Evolutionary conservation across 2,113 vertebrate genomes (phyloP), one percentile per base, ranked within the genome.

Genomic region (Sisor rabdophorus): DNA sequence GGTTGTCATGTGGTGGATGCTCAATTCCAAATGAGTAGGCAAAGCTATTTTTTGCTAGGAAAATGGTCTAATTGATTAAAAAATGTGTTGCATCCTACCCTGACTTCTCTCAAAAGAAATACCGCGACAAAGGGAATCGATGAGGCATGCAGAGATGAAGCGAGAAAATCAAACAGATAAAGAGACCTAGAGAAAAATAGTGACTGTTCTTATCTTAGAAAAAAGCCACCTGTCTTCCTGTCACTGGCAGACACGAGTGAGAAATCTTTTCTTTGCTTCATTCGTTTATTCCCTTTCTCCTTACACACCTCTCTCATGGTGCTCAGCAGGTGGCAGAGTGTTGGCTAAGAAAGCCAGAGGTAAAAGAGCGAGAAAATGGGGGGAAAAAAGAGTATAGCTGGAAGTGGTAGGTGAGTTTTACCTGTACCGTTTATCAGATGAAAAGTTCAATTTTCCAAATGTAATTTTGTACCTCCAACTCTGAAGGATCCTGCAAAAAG

Each of bases 161-260:
- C 26, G 15, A 75, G 48, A 64, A 73, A 30, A 53, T 13, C 13
- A 67, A 55, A 74, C 56, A 26, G 56, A 50, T 40, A 47, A 55
- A 71, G 63, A 70, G 68, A 40, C 56, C 52, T 22, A 5, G 60
- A 53, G 74, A 84, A 77, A 80, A 77, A 77, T 76, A 74, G 71
- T 9, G 30, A 71, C 30, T 76, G 73, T 82, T 81, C 61, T 71
- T 79, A 79, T 76, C 32, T 77, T 30, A 8, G n/a, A 26, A 79
- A 50, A 78, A 84, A 80, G 53, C 75, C 67, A 44, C 71, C 80
- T 68, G 59, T 78, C 80, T 80, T 80, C 53, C 47, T 80, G 79
- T 77, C 80, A 74, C 69, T 70, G 56, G 47, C 40, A 68, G 63
- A 79, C 56, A 72, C 5, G 56, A 24, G 50, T 64, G 61, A 55